Evolutionary conservation across 2,888 invertebrate species (phyloP).

Genomic region (Chalcosyrphus nemorum): DNA sequence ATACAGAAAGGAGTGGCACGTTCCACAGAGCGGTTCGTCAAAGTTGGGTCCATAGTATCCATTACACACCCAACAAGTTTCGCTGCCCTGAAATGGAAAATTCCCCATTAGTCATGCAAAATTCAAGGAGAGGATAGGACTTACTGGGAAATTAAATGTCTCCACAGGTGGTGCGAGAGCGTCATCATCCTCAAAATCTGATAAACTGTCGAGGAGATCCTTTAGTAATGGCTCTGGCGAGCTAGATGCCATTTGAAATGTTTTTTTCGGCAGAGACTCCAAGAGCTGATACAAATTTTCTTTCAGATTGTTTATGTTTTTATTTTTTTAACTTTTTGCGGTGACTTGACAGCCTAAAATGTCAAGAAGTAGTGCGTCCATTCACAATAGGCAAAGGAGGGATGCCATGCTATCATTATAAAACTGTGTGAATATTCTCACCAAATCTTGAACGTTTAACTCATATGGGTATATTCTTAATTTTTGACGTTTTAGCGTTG

Average conservation of each 20-base stretch:
- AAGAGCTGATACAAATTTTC: too few species aligned
- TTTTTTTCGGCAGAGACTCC: not conserved
- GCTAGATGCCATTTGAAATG: constrained; percentile 46
- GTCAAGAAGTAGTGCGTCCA: not conserved
- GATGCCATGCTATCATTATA: too few species aligned
- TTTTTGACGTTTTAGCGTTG: too few species aligned
- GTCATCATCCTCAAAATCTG: constrained; percentile 74
- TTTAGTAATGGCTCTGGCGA: constrained; percentile 42
- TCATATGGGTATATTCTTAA: too few species aligned
- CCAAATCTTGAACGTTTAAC: too few species aligned
- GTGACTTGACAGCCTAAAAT: not conserved
- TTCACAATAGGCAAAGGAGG: constrained; percentile 12
- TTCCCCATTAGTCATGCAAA: not conserved
- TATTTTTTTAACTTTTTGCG: constrained; percentile 14
- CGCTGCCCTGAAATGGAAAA: constrained; percentile 76
- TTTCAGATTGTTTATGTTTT: constrained; percentile 55
- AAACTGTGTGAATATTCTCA: not conserved
- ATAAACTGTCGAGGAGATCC: constrained; percentile 62
- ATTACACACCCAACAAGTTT: constrained; percentile 90
- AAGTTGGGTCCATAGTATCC: constrained; percentile 96
- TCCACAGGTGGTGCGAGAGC: constrained; percentile 66
- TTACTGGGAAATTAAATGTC: constrained; percentile 75
- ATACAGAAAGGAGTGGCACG: constrained; percentile 96
- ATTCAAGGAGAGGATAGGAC: not conserved
- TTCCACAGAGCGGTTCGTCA: constrained; percentile 94